A percentile compares a stretch with the other conserved stretches of the same genome.
These are phyloP conservation scores for Drosophila lini DNA, from an alignment of 1,140 invertebrate species.

Conservation along the genomic window DNA sequence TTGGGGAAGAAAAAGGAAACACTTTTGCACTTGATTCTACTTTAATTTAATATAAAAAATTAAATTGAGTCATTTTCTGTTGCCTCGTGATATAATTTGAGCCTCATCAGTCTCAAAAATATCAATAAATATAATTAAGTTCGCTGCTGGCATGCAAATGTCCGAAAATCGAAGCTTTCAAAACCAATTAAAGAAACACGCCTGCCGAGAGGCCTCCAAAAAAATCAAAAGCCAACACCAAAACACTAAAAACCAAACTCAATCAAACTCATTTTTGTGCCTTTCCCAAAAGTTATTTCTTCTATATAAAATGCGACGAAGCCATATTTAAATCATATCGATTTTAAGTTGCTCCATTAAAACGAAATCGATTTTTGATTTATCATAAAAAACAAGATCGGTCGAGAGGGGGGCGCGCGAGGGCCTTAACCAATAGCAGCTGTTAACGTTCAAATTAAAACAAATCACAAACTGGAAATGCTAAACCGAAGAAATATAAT, in stretches of 20 bases:
- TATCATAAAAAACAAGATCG: slow-evolving; percentile 60
- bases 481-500: slow-evolving; percentile 61
- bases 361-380: slow-evolving; percentile 71
- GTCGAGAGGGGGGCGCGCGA: not conserved
- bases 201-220: slow-evolving; percentile 56
- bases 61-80: not conserved
- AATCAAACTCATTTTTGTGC: slow-evolving; percentile 29
- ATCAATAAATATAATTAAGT: slow-evolving; percentile 50
- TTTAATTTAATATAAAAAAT: not conserved
- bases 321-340: slow-evolving; percentile 71
- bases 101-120: slow-evolving; percentile 2
- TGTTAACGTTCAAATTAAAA: slow-evolving; percentile 39
- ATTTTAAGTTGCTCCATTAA: slow-evolving; percentile 50
- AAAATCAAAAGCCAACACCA: not conserved
- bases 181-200: slow-evolving; percentile 68
- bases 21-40: not conserved
- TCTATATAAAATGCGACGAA: slow-evolving; percentile 24
- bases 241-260: slow-evolving; percentile 9
- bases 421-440: slow-evolving; percentile 23
- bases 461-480: slow-evolving; percentile 71
- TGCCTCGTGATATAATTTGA: not conserved
- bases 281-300: slow-evolving; percentile 37
- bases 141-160: slow-evolving; percentile 21
- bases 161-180: slow-evolving; percentile 64
- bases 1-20: not conserved